Conservation (phyloP, 2,888 invertebrate genomes). For the Brachyopa scutellaris region DNA sequence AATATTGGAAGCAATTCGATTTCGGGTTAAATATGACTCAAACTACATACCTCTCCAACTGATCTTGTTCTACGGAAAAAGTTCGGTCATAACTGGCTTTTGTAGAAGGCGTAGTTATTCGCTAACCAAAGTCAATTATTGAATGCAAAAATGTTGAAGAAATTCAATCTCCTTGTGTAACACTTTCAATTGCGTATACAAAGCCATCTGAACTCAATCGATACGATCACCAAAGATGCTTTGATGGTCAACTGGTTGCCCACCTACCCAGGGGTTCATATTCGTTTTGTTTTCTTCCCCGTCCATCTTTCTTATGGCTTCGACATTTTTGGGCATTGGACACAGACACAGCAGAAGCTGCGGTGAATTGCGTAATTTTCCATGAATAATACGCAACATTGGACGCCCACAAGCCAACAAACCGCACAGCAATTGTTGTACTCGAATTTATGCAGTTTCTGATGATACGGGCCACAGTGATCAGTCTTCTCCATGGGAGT, state of each 20-base stretch:
- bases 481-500: constrained; percentile 23
- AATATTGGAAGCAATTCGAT: too few species aligned
- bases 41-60: too few species aligned
- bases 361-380: constrained; percentile 25
- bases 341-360: not conserved
- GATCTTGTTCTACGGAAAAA: too few species aligned
- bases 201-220: not conserved
- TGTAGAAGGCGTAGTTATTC: too few species aligned
- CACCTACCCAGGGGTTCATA: constrained; percentile 13
- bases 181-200: not conserved
- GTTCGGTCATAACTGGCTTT: too few species aligned
- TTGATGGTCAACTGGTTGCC: constrained; percentile 22
- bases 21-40: too few species aligned
- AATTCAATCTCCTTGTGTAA: too few species aligned
- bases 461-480: constrained; percentile 20
- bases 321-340: constrained; percentile 3
- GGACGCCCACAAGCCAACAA: constrained; percentile 45
- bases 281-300: too few species aligned
- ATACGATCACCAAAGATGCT: not conserved
- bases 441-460: constrained; percentile 24
- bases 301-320: constrained; percentile 11
- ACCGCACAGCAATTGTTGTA: constrained; percentile 34
- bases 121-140: too few species aligned
- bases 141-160: too few species aligned
- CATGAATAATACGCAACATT: constrained; percentile 14